phyloP scores from a whole-genome alignment of 2,888 invertebrate species.

The Cylindroiulus punctatus region DNA sequence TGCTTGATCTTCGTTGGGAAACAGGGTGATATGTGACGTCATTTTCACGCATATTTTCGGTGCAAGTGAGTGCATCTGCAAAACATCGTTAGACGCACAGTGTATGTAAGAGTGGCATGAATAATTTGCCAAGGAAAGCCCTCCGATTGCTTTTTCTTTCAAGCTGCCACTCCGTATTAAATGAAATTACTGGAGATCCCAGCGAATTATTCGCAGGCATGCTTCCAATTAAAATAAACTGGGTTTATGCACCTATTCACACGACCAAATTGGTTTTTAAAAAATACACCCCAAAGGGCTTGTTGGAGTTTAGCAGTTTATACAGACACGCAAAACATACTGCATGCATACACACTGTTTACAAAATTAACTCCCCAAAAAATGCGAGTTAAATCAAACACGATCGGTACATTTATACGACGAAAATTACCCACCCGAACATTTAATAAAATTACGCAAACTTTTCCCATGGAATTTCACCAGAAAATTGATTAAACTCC shows the following conservation, averaged over 20 bases:
- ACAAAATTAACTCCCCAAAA: background rate
- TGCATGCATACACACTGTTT: too few species aligned
- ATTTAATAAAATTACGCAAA: background rate
- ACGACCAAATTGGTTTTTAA: background rate
- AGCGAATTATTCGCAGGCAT: background rate
- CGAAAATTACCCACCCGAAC: background rate
- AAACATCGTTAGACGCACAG: background rate
- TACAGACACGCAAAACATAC: background rate
- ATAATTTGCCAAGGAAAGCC: conserved; percentile 10
- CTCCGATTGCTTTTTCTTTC: conserved; percentile 19
- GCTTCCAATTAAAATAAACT: conserved; percentile 29
- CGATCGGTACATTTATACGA: background rate
- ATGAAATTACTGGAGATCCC: conserved; percentile 6
- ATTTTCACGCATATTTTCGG: background rate
- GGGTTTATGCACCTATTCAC: conserved; percentile 16
- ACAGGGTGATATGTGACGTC: background rate
- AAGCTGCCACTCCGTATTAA: background rate
- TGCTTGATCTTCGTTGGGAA: too few species aligned
- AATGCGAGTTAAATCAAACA: background rate
- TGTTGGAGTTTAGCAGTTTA: too few species aligned
- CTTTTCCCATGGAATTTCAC: background rate
- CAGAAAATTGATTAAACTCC: background rate
- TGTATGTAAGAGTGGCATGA: background rate
- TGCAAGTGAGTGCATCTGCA: background rate
- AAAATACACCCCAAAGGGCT: background rate